Base-by-base conservation (phyloP, 2,888 invertebrate species). In the Cephus rjabovi region DNA sequence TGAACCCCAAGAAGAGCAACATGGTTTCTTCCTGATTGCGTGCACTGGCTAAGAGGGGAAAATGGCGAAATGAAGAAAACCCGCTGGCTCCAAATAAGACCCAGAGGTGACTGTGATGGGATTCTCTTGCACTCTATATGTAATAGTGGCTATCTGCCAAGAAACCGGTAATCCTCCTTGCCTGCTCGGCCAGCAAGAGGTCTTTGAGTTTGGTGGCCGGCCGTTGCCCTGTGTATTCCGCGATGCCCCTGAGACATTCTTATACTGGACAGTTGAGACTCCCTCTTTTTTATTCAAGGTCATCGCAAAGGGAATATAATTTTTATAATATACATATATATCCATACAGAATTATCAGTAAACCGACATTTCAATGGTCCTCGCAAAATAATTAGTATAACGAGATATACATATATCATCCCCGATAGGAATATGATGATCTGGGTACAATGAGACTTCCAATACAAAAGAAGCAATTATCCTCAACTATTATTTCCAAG, bases 1-100 rank as follows among this genome's bases (percentile, higher is more conserved):
- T 93, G 92, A 93, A 93, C 93, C 92, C 93, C 93, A 92, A 91
- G 30, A 31, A 11, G n/a, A 34, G 73, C n/a, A 34, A 35, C 35
- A 37, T 31, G 33, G 33, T 75, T n/a, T 77, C 69, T 71, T 71
- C 71, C 71, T 31, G 31, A 33, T 12, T 34, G 31, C 33, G 12
- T 71, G 23, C 71, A 33, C 71, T 71, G 31, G 71, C 31, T 34
- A 15, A 34, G 33, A 71, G 70, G 69, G 69, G 31, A 33, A 77
- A 69, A 73, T 35, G 56, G 76, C 75, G 34, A 68, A 75, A 34
- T 12, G 71, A 12, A 56, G 75, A 74, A 76, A 73, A 78, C 75
- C 68, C 40, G 68, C 75, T 73, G 73, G 70, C 75, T 78, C 35
- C 73, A 78, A 76, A 76, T 76, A 40, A 76, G 75, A 78, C 78